Evolutionary conservation across 2,113 vertebrate genomes (phyloP), one percentile per base, ranked within the genome.

Genomic region (Saimiri boliviensis): DNA sequence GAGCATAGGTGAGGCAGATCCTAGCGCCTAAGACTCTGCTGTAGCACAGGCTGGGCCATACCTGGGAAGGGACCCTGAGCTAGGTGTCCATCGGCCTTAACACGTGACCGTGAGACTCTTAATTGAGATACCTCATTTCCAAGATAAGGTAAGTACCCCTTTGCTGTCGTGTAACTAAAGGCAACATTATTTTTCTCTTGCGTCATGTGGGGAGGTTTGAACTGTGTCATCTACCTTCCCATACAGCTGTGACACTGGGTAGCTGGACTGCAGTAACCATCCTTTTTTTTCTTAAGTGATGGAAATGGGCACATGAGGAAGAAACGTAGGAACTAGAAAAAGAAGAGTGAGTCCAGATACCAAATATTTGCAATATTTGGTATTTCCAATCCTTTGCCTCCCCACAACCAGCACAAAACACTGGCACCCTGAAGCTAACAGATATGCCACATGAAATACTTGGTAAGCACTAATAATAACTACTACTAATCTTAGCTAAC

Each of bases 71-170:
- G 40, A 47, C 76, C n/a, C 45, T 20, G 13, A 73, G 14, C n/a
- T 32, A 6, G 47, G 17, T 54, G 60, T 32, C 68, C 16, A 9
- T 35, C 66, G 23, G 0, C 27, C 3, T 68, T 73, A 82, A 47
- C 2, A 6, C 23, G 52, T 73, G 74, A 14, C 37, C 63, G 3
- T 3, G 1, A 60, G 17, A 87, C 16, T 54, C 52, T 80, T 80
- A 71, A 52, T 32, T 68, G 25, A 49, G n/a, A 35, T 40, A 30
- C 4, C 74, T 85, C 40, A 4, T 42, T 77, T 89, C 76, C 52
- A 37, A 58, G 25, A 40, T 5, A 35, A 66, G 89, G 63, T 96
- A 87, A 97, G 94, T 94, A 17, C 21, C 42, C 37, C 27, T n/a
- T 47, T 81, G 19, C 27, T 35, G 1, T 71, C 56, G 37, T 58